Evolutionary conservation across 1,140 invertebrate species (phyloP).

Genomic region (Globodera ellingtonae): DNA sequence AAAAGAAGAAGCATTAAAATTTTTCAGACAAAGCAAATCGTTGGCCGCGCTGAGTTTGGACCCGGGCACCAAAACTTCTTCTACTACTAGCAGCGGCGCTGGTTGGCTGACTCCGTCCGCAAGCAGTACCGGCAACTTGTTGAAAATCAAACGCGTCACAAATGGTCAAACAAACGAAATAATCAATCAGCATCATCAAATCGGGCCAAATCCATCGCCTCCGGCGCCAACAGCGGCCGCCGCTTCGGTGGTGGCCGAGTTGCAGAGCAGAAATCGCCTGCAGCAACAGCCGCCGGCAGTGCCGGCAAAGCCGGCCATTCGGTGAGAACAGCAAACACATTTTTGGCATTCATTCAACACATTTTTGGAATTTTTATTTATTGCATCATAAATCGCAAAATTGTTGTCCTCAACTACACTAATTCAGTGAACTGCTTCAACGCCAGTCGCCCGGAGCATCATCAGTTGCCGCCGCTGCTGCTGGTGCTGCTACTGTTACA

Average conservation of each 20-base stretch:
- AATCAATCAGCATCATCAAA: too few relatives aligned
- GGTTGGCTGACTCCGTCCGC: background rate
- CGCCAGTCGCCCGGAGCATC: slow-evolving; percentile 3
- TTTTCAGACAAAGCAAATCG: slow-evolving; percentile 4
- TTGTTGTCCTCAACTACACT: background rate
- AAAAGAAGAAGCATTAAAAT: background rate
- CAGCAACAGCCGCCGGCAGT: slow-evolving; percentile 10
- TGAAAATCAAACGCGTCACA: background rate
- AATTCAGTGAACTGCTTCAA: slow-evolving; percentile 1
- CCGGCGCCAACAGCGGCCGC: background rate
- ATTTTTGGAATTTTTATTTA: background rate
- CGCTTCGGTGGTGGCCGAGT: slow-evolving; percentile 8
- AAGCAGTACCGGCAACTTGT: background rate
- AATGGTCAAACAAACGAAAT: background rate
- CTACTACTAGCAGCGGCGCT: background rate
- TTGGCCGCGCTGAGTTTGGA: slow-evolving; percentile 3
- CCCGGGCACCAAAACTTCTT: background rate
- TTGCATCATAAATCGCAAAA: background rate
- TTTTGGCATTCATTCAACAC: background rate
- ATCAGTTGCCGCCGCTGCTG: slow-evolving; percentile 14
- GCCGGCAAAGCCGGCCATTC: slow-evolving; percentile 8
- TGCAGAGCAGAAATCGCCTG: background rate
- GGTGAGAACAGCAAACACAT: background rate
- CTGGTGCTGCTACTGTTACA: too few relatives aligned
- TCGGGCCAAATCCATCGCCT: background rate